A percentile compares a stretch with the other conserved stretches of the same genome.
Evolutionary conservation across 2,113 vertebrate species (phyloP).

Genomic region (Ptilonorhynchus violaceus): DNA sequence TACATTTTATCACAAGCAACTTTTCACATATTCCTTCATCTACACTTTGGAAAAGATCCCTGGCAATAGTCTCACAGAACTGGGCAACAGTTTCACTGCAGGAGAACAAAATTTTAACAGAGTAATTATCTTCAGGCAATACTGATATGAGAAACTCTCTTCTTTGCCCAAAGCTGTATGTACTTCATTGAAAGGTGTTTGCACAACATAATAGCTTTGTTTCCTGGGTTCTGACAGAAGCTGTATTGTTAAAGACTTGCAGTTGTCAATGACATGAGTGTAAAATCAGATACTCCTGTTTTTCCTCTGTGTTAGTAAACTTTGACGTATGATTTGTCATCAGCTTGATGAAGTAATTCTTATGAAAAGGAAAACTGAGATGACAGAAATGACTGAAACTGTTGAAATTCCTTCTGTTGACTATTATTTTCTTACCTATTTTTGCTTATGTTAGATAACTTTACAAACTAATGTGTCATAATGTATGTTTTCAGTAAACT

Average conservation of each 20-base stretch:
- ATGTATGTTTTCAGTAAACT: neutral
- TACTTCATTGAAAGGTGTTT: neutral
- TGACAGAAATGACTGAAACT: neutral
- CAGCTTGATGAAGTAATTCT: neutral
- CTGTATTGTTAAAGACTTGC: neutral
- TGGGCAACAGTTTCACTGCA: neutral
- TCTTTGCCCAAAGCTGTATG: neutral
- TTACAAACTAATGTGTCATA: neutral
- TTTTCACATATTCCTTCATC: neutral
- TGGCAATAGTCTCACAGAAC: neutral
- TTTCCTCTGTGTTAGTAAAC: slow-evolving; percentile 54
- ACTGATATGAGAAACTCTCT: neutral
- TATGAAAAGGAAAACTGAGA: neutral
- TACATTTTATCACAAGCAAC: neutral
- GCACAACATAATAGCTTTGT: neutral
- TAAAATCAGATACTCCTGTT: neutral
- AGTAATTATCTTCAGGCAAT: neutral
- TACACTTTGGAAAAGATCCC: neutral
- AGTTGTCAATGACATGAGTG: neutral
- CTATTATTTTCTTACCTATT: neutral
- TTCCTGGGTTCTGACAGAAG: neutral
- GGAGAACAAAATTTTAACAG: neutral
- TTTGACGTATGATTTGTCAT: neutral
- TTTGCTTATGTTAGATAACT: neutral
- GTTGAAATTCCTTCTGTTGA: neutral